These are phyloP conservation scores for Aurelia sp. DNA, from an alignment of 30 jellyfish, hydroid and myxozoan genomes.

Conservation along the genomic window DNA sequence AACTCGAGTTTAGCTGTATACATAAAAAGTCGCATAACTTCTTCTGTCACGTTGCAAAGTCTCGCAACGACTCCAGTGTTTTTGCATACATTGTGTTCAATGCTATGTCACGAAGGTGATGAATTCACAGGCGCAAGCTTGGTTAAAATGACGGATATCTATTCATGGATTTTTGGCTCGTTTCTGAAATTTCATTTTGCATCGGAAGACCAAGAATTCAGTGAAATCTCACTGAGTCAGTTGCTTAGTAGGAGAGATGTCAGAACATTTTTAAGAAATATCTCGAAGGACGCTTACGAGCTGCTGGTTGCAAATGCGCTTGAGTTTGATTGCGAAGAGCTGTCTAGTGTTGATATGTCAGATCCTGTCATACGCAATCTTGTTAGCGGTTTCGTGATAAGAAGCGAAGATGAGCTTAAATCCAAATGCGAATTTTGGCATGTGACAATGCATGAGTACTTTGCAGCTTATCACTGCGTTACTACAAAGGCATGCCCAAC, in stretches of 20 bases:
- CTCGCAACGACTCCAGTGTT: background rate
- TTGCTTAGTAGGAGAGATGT: background rate
- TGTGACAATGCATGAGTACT: background rate
- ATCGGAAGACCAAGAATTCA: background rate
- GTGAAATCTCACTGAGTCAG: background rate
- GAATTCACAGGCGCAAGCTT: background rate
- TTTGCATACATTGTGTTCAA: constrained; percentile 1
- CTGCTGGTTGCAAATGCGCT: background rate
- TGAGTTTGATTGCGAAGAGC: background rate
- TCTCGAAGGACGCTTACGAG: background rate
- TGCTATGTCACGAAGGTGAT: background rate
- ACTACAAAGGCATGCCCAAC: background rate
- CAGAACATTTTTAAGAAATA: background rate
- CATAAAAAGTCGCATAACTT: background rate
- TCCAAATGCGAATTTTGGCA: background rate
- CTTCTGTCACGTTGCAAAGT: background rate
- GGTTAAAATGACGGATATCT: background rate
- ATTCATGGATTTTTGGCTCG: background rate
- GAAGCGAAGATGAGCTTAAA: background rate
- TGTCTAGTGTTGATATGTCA: background rate
- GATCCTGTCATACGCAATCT: background rate
- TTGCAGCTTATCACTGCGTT: constrained; percentile 5
- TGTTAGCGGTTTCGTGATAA: background rate
- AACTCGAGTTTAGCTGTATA: background rate
- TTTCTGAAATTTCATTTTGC: background rate